These are phyloP conservation scores for Crotophaga sulcirostris DNA, from an alignment of 2,113 vertebrate genomes.

Conservation along the genomic window DNA sequence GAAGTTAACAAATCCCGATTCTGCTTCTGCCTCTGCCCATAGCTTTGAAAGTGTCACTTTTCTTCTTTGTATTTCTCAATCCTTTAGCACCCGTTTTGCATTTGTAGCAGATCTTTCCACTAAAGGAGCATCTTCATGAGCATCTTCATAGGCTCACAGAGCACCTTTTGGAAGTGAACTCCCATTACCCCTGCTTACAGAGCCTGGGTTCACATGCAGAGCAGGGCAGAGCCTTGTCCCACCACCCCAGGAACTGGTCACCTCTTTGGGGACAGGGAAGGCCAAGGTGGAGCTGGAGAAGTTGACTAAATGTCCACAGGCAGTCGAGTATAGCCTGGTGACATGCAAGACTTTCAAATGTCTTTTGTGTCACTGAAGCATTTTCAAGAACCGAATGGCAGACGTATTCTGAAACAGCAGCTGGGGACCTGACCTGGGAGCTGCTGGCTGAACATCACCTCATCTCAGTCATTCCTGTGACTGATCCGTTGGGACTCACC, in stretches of 20 bases:
- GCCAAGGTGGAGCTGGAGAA: background rate
- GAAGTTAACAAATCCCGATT: constrained; percentile 2
- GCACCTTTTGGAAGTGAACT: background rate
- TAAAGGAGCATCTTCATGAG: background rate
- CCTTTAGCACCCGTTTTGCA: background rate
- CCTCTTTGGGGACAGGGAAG: background rate
- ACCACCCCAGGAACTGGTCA: background rate
- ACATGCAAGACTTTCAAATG: accelerated
- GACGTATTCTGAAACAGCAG: accelerated
- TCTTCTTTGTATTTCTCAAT: background rate
- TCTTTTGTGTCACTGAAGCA: background rate
- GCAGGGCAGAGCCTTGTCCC: background rate
- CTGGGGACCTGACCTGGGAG: accelerated
- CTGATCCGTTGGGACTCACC: background rate
- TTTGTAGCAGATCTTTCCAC: background rate
- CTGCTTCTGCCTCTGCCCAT: background rate
- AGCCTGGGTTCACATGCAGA: background rate
- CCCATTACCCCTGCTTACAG: background rate
- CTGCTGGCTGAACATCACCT: background rate
- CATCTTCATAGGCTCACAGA: background rate
- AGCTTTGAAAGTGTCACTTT: background rate
- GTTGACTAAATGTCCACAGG: background rate
- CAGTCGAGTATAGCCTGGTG: accelerated
- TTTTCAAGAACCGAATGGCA: background rate
- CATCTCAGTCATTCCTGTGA: background rate